These are phyloP conservation scores for Rotaria socialis DNA, from an alignment of 2,888 invertebrate species.

Conservation along the genomic window DNA sequence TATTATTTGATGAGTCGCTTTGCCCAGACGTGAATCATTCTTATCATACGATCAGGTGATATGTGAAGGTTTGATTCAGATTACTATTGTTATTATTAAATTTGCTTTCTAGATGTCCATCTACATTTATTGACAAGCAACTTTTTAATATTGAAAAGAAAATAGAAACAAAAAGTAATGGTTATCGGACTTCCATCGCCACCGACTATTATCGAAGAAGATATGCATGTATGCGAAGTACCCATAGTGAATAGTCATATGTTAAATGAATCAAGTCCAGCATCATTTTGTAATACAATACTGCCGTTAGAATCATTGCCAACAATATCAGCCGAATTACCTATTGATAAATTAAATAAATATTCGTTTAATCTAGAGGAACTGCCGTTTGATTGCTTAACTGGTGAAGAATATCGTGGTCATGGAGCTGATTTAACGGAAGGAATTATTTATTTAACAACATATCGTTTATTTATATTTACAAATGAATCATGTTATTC, in stretches of 20 bases:
- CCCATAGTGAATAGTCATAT: neutral
- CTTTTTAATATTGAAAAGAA: neutral
- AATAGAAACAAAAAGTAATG: neutral
- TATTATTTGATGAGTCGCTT: neutral
- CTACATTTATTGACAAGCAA: neutral
- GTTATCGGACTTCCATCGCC: neutral
- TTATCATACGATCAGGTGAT: neutral
- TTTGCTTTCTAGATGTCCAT: neutral
- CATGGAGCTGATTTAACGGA: neutral
- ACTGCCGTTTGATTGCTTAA: neutral
- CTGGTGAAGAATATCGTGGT: neutral
- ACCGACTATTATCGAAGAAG: neutral
- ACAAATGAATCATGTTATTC: constrained; percentile 31
- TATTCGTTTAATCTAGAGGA: neutral
- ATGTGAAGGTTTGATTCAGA: neutral
- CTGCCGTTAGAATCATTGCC: neutral
- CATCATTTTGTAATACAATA: neutral
- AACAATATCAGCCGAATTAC: neutral
- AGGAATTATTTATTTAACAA: constrained; percentile 36
- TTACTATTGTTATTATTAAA: neutral
- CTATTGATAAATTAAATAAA: neutral
- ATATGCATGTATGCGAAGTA: neutral
- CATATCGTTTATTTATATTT: constrained; percentile 40
- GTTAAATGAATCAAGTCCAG: neutral
- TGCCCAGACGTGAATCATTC: neutral